Base-by-base conservation (phyloP, 2,113 vertebrate species). In the Leucoraja erinaceus region DNA sequence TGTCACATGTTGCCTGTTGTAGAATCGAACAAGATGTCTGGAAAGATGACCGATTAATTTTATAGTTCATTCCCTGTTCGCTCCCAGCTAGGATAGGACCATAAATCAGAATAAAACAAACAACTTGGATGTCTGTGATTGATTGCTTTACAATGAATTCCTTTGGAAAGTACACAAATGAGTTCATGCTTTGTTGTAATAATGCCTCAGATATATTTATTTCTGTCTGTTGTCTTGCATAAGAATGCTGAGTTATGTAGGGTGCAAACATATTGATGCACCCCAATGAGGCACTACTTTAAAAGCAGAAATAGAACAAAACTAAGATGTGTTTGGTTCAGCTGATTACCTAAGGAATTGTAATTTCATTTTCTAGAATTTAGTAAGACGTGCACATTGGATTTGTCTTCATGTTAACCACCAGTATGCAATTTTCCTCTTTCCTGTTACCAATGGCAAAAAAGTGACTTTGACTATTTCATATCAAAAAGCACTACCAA, bases 131-230 rank as follows among this genome's bases (percentile, higher is more conserved):
- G 61, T 59, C 59, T 18, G 56, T 12, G 59, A 61, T n/a, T 63
- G 56, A 86, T 86, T 86, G 59, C 54, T 63, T n/a, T 63, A n/a
- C 56, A 86, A 59, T n/a, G 59, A 86, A 86, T 14, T 86, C 79
- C n/a, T 12, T n/a, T 25, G 54, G 56, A 84, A 59, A 84, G 33
- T 47, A 56, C 47, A 63, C 28, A 59, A 63, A 14, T 25, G 59
- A 33, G n/a, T 75, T 75, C 18, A 33, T 9, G 83, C 28, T 63
- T 88, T 63, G n/a, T 63, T 63, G 14, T 28, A 83, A 88, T 88
- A 63, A 59, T 16, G 28, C 70, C 70, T 20, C 70, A 72, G 66
- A 68, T 68, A 16, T 16, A 68, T 68, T 68, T 16, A 68, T 68
- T 68, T 68, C 10, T 68, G 70, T 72, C 38, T 66, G 70, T 72